phyloP scores from a whole-genome alignment of 2,797 vertebrate species.

The Sebastiscus albofasciatus region DNA sequence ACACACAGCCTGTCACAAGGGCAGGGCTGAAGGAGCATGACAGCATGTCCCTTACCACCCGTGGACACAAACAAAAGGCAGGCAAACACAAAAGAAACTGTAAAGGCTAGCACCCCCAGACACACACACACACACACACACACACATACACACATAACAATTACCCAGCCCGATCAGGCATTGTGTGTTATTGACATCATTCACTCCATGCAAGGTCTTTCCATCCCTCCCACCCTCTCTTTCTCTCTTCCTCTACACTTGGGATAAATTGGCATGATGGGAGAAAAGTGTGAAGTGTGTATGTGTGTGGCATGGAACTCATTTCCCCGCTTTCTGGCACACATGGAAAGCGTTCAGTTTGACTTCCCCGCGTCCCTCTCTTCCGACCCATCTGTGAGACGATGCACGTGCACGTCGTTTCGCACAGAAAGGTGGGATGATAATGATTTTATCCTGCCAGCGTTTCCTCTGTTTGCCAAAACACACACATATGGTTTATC shows the following conservation, averaged over 20 bases:
- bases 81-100: conserved; percentile 66
- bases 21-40: conserved; percentile 67
- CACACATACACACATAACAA: conserved; percentile 24
- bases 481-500: conserved; percentile 52
- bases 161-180: conserved; percentile 55
- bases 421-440: conserved; percentile 30
- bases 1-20: conserved; percentile 36
- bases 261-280: conserved; percentile 67
- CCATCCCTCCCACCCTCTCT: conserved; percentile 32
- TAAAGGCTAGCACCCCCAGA: conserved; percentile 39
- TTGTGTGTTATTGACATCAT: conserved; percentile 77
- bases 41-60: conserved; percentile 69
- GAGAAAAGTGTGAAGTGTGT: conserved; percentile 54
- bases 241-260: conserved; percentile 59
- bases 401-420: conserved; percentile 38
- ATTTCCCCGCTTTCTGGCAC: conserved; percentile 71
- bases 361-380: conserved; percentile 52
- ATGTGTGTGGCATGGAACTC: conserved; percentile 58
- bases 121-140: conserved; percentile 15
- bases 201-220: conserved; percentile 72
- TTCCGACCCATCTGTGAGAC: conserved; percentile 50
- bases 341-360: conserved; percentile 69
- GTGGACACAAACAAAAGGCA: conserved; percentile 70
- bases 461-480: conserved; percentile 55
- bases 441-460: conserved; percentile 63